Evolutionary conservation across 2,797 vertebrate genomes (phyloP).

Genomic region (Dipus sagitta): DNA sequence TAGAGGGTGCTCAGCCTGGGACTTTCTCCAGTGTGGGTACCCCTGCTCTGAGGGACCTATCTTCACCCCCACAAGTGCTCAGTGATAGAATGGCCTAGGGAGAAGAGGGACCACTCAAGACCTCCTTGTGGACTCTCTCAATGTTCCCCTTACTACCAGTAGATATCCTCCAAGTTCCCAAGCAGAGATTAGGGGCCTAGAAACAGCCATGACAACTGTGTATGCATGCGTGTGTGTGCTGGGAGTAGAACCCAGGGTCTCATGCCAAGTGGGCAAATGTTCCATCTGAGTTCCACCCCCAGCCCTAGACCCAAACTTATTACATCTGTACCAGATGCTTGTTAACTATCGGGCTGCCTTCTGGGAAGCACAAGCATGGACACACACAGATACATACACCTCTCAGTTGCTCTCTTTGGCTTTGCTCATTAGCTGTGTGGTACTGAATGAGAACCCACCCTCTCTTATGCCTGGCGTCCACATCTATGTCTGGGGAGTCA

Average conservation of each 20-base stretch:
- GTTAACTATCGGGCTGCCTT: background rate
- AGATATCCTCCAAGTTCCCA: background rate
- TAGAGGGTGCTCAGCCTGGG: background rate
- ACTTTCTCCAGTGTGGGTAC: background rate
- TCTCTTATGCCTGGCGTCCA: background rate
- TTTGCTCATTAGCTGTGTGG: background rate
- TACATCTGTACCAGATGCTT: background rate
- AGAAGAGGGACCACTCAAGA: background rate
- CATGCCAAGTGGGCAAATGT: background rate
- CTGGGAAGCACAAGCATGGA: background rate
- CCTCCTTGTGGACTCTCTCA: background rate
- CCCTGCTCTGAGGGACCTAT: background rate
- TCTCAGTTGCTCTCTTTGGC: background rate
- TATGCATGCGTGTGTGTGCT: background rate
- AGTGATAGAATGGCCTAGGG: background rate
- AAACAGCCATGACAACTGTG: background rate
- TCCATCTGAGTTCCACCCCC: background rate
- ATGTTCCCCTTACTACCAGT: background rate
- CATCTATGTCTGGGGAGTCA: background rate
- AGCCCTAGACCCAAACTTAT: background rate
- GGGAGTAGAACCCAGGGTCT: background rate
- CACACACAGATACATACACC: rapidly evolving
- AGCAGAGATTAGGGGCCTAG: background rate
- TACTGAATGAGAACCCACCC: background rate
- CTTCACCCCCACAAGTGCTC: background rate